phyloP scores from a whole-genome alignment of 2,797 vertebrate species.

The Benthosema pterotum region DNA sequence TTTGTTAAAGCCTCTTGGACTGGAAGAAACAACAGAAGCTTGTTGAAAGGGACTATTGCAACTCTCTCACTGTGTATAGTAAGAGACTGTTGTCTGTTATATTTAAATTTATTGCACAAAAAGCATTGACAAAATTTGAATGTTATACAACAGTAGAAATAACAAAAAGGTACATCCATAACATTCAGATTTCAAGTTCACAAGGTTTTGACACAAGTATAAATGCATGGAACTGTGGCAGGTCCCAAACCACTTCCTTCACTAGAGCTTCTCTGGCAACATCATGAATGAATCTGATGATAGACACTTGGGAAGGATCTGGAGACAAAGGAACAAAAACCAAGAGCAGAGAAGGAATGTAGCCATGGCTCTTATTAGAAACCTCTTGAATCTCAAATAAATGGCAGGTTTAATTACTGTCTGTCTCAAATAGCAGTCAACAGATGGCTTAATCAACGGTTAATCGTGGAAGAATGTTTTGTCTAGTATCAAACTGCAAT shows the following conservation, averaged over 20 bases:
- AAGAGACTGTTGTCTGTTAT: constrained; percentile 40
- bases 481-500: constrained; percentile 48
- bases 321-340: constrained; percentile 31
- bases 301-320: constrained; percentile 4
- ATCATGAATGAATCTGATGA: constrained; percentile 19
- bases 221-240: constrained; percentile 41
- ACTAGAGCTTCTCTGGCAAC: constrained; percentile 28
- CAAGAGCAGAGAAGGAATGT: constrained; percentile 14
- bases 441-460: constrained; percentile 28
- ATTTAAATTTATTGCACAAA: constrained; percentile 84
- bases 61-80: no score
- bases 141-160: constrained; percentile 69
- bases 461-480: constrained; percentile 20
- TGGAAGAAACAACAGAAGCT: no score
- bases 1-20: no score
- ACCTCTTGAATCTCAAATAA: no score
- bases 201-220: constrained; percentile 44
- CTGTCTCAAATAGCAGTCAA: constrained; percentile 4
- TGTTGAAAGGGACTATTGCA: no score
- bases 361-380: background rate
- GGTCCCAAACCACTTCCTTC: constrained; percentile 49
- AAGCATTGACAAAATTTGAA: constrained; percentile 76
- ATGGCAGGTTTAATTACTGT: no score
- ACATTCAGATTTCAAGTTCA: constrained; percentile 53
- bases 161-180: constrained; percentile 50